These are phyloP conservation scores for Agrenia bidenticulata DNA, from an alignment of 2,888 invertebrate genomes.

Conservation along the genomic window DNA sequence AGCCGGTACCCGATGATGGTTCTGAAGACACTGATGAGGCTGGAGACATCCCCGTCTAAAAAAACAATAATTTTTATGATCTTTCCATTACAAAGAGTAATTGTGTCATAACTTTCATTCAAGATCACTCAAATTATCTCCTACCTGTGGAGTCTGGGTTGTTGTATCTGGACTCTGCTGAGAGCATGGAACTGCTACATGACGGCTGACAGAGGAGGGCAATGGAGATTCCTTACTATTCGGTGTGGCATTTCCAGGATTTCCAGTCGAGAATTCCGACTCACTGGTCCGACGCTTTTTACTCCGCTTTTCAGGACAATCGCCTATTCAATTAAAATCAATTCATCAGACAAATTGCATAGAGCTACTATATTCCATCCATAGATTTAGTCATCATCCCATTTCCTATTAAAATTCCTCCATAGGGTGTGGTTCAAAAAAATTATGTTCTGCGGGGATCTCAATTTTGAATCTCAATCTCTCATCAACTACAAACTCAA, in stretches of 20 bases:
- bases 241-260: conserved; percentile 11
- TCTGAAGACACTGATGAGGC: conserved; percentile 52
- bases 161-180: conserved; percentile 53
- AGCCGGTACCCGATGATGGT: conserved; percentile 21
- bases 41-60: conserved; percentile 52
- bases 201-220: conserved; percentile 30
- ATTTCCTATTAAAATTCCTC: neutral
- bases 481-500: no score
- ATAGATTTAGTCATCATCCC: neutral
- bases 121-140: neutral
- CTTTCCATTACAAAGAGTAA: conserved; percentile 11
- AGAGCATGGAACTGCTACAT: conserved; percentile 51
- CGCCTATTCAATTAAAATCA: conserved; percentile 41
- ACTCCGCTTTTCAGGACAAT: conserved; percentile 45
- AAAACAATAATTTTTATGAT: neutral
- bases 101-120: conserved; percentile 14
- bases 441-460: no score
- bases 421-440: neutral
- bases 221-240: conserved; percentile 13
- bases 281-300: conserved; percentile 28
- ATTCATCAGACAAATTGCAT: conserved; percentile 17
- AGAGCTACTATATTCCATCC: conserved; percentile 13
- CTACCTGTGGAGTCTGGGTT: conserved; percentile 52
- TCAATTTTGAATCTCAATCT: neutral
- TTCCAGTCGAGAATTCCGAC: neutral